phyloP scores from a whole-genome alignment of 2,113 vertebrate genomes.

The Onychostoma macrolepis region DNA sequence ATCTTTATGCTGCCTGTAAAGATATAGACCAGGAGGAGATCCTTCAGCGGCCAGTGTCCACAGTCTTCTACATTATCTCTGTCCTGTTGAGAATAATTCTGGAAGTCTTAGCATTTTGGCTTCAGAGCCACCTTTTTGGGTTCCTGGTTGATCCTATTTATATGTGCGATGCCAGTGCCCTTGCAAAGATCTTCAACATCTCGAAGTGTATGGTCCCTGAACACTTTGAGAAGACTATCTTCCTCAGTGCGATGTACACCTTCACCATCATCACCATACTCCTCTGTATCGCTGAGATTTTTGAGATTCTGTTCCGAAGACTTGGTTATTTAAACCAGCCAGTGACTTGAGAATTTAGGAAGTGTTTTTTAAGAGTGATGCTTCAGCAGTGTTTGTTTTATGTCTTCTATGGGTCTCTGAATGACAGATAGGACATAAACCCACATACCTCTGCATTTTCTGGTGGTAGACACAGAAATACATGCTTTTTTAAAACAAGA shows the following conservation, averaged over 20 bases:
- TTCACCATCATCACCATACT: conserved; percentile 87
- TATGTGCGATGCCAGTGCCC: conserved; percentile 78
- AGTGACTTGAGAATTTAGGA: conserved; percentile 63
- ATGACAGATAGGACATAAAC: conserved; percentile 55
- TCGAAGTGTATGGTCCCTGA: conserved; percentile 86
- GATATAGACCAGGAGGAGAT: conserved; percentile 86
- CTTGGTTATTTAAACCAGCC: conserved; percentile 78
- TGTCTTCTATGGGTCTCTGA: conserved; percentile 51
- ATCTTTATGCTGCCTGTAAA: conserved; percentile 85
- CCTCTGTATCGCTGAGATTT: conserved; percentile 83
- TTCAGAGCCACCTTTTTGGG: conserved; percentile 87
- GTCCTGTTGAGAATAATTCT: conserved; percentile 85
- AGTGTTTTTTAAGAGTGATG: conserved; percentile 30
- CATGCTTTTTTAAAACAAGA: background rate
- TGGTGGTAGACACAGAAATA: conserved; percentile 35
- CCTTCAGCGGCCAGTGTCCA: conserved; percentile 81
- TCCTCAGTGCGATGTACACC: conserved; percentile 88
- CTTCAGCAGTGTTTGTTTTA: conserved; percentile 32
- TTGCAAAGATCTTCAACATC: conserved; percentile 79
- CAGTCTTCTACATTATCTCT: conserved; percentile 84
- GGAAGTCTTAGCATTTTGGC: conserved; percentile 86
- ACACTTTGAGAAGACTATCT: conserved; percentile 91
- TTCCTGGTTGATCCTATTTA: conserved; percentile 84
- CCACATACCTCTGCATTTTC: conserved; percentile 54
- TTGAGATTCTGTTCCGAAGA: conserved; percentile 84